Percentiles rank a stretch among this genome's conserved stretches.
These are phyloP conservation scores for Petaurus breviceps DNA, from an alignment of 2,113 vertebrate genomes.

Conservation along the genomic window DNA sequence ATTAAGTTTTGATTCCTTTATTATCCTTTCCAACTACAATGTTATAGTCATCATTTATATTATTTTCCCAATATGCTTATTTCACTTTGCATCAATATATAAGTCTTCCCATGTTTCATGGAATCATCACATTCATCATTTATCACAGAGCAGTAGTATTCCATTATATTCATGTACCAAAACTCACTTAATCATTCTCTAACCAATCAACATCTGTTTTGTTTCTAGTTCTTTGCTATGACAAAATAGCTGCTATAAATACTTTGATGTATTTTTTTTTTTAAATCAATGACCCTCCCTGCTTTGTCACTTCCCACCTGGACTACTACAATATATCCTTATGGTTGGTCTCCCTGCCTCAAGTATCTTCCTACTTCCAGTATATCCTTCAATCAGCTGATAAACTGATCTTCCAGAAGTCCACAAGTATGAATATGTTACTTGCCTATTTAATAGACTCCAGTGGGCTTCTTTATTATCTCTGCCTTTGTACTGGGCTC, in stretches of 20 bases:
- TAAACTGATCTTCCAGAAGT: neutral
- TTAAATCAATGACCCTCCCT: neutral
- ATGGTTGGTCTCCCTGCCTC: neutral
- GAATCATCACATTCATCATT: neutral
- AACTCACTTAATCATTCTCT: neutral
- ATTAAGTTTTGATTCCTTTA: neutral
- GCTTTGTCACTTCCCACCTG: neutral
- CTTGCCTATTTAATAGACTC: neutral
- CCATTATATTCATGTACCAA: neutral
- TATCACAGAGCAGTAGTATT: neutral
- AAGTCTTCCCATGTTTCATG: neutral
- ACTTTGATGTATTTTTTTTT: neutral
- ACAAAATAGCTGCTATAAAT: neutral
- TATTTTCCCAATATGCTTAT: neutral
- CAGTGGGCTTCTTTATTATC: neutral
- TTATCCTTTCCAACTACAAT: neutral
- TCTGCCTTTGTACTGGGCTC: neutral
- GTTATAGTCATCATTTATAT: neutral
- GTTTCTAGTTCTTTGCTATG: neutral
- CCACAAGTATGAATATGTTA: neutral
- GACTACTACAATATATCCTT: neutral
- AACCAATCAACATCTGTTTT: neutral
- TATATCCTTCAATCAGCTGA: neutral
- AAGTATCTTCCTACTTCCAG: neutral
- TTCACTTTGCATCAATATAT: neutral